A percentile compares a stretch with the other conserved stretches of the same genome.
These are phyloP conservation scores for Paradisaea rubra DNA, from an alignment of 2,113 vertebrate species.

Conservation along the genomic window DNA sequence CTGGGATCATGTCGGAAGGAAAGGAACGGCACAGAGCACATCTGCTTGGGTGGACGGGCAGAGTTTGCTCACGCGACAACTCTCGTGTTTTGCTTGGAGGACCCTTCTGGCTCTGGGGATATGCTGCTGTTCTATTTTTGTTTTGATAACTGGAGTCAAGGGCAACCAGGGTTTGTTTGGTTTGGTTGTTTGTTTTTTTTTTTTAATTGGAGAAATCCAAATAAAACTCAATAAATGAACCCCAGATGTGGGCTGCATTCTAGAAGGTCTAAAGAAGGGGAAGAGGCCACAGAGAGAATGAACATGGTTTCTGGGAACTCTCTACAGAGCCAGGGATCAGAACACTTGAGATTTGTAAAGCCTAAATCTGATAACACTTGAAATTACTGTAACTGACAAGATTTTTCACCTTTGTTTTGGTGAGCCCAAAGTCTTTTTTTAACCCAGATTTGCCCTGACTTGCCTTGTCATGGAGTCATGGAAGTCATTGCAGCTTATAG, in stretches of 20 bases:
- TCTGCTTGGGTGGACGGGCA: rapidly evolving
- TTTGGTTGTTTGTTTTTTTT: neutral
- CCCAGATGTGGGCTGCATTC: constrained; percentile 5
- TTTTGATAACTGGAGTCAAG: constrained; percentile 44
- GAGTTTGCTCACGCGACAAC: neutral
- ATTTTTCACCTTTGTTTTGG: neutral
- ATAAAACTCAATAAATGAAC: constrained; percentile 8
- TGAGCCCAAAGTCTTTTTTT: neutral
- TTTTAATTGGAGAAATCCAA: neutral
- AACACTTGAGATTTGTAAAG: neutral
- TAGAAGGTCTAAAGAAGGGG: neutral
- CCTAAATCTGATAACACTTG: neutral
- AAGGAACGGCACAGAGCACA: neutral
- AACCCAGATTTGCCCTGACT: neutral
- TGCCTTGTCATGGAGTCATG: neutral
- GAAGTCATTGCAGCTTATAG: neutral
- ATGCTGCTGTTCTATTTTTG: constrained; percentile 12
- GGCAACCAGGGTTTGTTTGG: neutral
- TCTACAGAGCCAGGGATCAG: neutral
- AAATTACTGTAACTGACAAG: neutral
- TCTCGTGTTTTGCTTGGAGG: neutral
- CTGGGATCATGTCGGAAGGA: neutral
- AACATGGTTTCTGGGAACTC: neutral
- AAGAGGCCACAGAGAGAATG: neutral
- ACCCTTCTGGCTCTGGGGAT: neutral